These are phyloP conservation scores for Steatornis caripensis DNA, from an alignment of 2,113 vertebrate genomes.

Conservation along the genomic window DNA sequence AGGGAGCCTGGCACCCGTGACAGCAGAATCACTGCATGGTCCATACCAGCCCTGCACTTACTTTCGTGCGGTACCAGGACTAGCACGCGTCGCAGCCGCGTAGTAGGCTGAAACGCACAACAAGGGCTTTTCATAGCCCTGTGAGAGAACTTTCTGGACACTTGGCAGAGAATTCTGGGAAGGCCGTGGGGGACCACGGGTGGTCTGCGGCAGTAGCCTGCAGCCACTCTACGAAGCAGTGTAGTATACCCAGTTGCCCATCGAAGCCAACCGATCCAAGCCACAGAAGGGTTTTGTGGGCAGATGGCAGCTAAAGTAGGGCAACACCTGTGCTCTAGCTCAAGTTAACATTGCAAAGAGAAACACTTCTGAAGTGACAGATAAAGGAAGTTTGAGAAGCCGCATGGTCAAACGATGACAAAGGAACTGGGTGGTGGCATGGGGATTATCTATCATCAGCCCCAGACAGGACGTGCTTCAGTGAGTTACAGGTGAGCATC, in stretches of 20 bases:
- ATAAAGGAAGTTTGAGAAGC: neutral
- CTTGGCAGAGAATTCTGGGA: neutral
- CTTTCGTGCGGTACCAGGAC: rapidly evolving
- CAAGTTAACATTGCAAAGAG: neutral
- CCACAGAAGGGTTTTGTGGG: neutral
- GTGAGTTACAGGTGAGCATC: neutral
- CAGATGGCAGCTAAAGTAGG: conserved; percentile 38
- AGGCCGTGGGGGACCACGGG: neutral
- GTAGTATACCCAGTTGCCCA: neutral
- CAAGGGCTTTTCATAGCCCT: neutral
- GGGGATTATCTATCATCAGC: neutral
- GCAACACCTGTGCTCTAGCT: conserved; percentile 28
- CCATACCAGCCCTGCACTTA: neutral
- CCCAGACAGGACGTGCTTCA: rapidly evolving
- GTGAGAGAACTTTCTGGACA: neutral
- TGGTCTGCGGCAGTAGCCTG: neutral
- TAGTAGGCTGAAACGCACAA: neutral
- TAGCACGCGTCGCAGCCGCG: neutral
- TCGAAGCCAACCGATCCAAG: neutral
- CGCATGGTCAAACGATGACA: neutral
- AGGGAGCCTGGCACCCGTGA: neutral
- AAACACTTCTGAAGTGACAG: neutral
- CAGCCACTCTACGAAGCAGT: neutral
- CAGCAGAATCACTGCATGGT: neutral
- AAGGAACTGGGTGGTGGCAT: neutral